Evolutionary conservation across 1,140 invertebrate species (phyloP).

Genomic region (Pseudachorutes palmiensis): DNA sequence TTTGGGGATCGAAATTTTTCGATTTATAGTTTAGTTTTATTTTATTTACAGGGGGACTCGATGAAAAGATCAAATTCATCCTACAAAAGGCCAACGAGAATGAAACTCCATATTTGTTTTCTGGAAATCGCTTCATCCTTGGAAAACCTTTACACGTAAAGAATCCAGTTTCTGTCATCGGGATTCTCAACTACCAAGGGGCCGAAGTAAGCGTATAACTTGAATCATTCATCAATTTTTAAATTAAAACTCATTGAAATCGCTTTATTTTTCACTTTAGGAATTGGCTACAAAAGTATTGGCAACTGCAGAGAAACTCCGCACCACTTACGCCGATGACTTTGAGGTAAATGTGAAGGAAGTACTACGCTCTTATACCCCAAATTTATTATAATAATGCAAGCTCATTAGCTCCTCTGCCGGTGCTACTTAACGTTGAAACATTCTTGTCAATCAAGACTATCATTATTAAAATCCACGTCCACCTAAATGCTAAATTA

Average conservation of each 20-base stretch:
- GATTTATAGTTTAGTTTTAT: neutral
- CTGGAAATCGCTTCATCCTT: slow-evolving; percentile 31
- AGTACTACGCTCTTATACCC: too few relatives aligned
- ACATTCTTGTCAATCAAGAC: too few relatives aligned
- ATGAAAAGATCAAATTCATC: slow-evolving; percentile 28
- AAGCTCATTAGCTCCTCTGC: too few relatives aligned
- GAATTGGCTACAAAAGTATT: neutral
- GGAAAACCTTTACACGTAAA: slow-evolving; percentile 30
- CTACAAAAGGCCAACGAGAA: slow-evolving; percentile 20
- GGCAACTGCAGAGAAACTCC: neutral
- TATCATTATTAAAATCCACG: too few relatives aligned
- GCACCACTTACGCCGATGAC: neutral
- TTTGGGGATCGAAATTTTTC: too few relatives aligned
- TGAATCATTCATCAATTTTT: too few relatives aligned
- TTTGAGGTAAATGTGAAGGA: too few relatives aligned
- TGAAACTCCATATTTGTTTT: slow-evolving; percentile 29
- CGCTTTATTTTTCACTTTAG: neutral
- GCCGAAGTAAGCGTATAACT: slow-evolving; percentile 29
- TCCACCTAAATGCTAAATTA: too few relatives aligned
- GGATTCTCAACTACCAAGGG: slow-evolving; percentile 29
- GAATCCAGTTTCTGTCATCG: slow-evolving; percentile 28
- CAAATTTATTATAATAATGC: too few relatives aligned
- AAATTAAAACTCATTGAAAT: neutral
- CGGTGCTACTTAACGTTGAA: too few relatives aligned
- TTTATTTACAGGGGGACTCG: slow-evolving; percentile 29